Percentiles rank a stretch among this genome's conserved stretches.
Conservation (phyloP, 2,113 vertebrate species). For the Campylomormyrus tamandua region DNA sequence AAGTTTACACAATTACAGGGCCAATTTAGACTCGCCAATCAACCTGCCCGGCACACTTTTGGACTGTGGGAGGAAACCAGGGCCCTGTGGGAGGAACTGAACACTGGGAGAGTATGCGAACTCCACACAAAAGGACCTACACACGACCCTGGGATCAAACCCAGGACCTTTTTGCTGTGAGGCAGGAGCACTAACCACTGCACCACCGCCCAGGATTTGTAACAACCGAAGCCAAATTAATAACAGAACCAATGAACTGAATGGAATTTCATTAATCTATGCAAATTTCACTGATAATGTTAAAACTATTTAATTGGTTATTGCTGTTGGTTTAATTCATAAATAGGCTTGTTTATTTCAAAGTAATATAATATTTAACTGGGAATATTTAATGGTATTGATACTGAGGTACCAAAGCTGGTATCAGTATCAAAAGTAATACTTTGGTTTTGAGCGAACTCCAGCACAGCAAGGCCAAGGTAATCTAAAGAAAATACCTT, state of each 20-base stretch:
- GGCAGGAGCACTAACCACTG: neutral
- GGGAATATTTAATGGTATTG: neutral
- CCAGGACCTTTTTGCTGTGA: too few species aligned
- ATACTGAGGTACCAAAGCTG: too few species aligned
- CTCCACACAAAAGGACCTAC: too few species aligned
- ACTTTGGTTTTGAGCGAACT: neutral
- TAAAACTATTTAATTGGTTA: neutral
- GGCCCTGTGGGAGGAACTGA: too few species aligned
- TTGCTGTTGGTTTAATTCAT: too few species aligned
- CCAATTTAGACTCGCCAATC: too few species aligned
- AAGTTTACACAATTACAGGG: too few species aligned
- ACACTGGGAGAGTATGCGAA: too few species aligned
- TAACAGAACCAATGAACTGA: neutral
- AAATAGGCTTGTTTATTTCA: neutral
- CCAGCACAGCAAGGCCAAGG: neutral
- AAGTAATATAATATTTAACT: neutral
- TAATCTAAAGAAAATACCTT: neutral
- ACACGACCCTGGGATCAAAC: too few species aligned
- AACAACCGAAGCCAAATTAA: neutral
- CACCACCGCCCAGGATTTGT: neutral
- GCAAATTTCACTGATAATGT: neutral
- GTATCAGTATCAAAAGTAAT: too few species aligned
- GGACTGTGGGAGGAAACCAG: too few species aligned
- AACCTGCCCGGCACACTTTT: too few species aligned
- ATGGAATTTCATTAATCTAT: neutral